These are phyloP conservation scores for Ectemnius cavifrons DNA, from an alignment of 2,888 invertebrate species.

Conservation along the genomic window DNA sequence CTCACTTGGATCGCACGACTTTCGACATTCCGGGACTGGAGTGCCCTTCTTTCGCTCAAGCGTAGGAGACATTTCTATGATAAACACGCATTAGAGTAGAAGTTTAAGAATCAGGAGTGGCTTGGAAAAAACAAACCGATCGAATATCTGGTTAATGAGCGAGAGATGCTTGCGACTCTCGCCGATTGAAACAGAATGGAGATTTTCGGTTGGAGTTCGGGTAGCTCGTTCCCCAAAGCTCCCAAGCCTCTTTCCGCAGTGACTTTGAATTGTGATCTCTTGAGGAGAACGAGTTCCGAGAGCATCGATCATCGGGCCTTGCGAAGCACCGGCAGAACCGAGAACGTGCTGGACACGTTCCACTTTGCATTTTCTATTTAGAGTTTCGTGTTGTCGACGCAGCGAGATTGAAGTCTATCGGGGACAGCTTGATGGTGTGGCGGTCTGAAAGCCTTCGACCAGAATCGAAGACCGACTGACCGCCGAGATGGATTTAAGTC, in stretches of 20 bases:
- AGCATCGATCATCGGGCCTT: constrained; percentile 43
- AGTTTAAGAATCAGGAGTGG: constrained; percentile 15
- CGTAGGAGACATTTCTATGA: constrained; percentile 7
- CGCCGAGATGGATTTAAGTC: background rate
- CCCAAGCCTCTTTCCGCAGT: constrained; percentile 29
- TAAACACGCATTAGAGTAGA: constrained; percentile 9
- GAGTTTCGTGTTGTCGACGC: constrained; percentile 28
- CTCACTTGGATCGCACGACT: background rate
- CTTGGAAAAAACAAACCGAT: constrained; percentile 17
- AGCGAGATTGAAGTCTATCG: constrained; percentile 19
- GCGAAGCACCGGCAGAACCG: constrained; percentile 31
- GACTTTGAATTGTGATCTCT: constrained; percentile 19
- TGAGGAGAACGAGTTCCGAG: constrained; percentile 20
- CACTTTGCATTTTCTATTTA: constrained; percentile 33
- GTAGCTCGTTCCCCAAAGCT: background rate
- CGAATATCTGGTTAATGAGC: too few species aligned
- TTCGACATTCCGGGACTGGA: constrained; percentile 10
- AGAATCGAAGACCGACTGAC: background rate
- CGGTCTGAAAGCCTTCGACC: background rate
- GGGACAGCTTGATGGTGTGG: background rate
- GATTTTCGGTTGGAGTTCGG: too few species aligned
- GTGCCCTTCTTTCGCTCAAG: constrained; percentile 20
- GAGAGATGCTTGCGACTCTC: too few species aligned
- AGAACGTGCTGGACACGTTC: constrained; percentile 65
- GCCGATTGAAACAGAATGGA: too few species aligned